Conservation (phyloP, 2,113 vertebrate genomes). For the Passer domesticus region DNA sequence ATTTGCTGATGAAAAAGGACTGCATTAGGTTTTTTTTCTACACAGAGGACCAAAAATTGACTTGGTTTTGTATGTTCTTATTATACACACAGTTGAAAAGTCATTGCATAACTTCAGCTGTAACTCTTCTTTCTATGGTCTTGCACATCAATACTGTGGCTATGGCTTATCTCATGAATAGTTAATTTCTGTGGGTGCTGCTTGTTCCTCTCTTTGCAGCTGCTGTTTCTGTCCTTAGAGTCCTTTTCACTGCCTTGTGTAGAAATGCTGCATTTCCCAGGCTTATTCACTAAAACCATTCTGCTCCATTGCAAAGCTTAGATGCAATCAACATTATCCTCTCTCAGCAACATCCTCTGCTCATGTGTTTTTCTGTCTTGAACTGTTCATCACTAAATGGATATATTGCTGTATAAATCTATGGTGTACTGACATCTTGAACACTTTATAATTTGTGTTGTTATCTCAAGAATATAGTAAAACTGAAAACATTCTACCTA, state of each 20-base stretch:
- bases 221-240: conserved; percentile 21
- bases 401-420: neutral
- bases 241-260: conserved; percentile 21
- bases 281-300: conserved; percentile 42
- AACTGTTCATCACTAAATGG: neutral
- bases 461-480: neutral
- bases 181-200: conserved; percentile 3
- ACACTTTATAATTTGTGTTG: neutral
- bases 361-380: neutral
- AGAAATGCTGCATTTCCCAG: conserved; percentile 19
- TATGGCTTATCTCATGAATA: neutral
- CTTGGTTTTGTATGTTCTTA: neutral
- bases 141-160: neutral
- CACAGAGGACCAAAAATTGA: neutral
- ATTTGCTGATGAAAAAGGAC: neutral
- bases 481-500: neutral
- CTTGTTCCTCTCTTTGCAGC: conserved; percentile 36
- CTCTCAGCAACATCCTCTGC: conserved; percentile 23
- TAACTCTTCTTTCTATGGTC: neutral
- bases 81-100: neutral
- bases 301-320: conserved; percentile 23
- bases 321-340: conserved; percentile 43
- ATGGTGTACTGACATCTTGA: neutral
- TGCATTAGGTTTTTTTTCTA: neutral
- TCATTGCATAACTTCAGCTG: neutral